Conservation (phyloP, 2,797 vertebrate species). For the Thamnophis elegans region DNA sequence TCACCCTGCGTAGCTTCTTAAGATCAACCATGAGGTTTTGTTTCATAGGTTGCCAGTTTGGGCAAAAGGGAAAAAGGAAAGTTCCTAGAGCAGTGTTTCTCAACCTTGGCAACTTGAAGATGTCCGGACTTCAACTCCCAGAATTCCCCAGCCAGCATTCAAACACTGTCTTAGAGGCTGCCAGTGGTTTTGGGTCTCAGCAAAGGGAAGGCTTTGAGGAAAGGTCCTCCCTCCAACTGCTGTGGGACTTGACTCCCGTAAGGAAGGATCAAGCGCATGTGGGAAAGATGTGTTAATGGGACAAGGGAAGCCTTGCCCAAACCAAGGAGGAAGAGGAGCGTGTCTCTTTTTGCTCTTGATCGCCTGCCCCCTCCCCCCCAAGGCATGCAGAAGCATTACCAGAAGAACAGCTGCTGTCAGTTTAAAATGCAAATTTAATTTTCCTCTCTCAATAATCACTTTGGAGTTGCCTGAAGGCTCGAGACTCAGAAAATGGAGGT, state of each 20-base stretch:
- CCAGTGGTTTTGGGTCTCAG: not conserved
- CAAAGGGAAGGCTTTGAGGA: not conserved
- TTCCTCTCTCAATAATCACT: conserved; percentile 15
- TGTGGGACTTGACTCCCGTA: not conserved
- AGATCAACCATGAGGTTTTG: not conserved
- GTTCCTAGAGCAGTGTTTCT: too few species aligned
- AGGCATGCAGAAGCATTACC: conserved; percentile 2
- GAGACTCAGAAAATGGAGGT: not conserved
- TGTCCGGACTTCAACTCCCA: too few species aligned
- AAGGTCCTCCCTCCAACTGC: not conserved
- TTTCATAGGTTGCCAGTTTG: not conserved
- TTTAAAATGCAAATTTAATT: conserved; percentile 41
- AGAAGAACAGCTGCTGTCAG: conserved; percentile 30
- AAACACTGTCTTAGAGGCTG: too few species aligned
- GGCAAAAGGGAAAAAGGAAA: not conserved
- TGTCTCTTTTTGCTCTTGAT: not conserved
- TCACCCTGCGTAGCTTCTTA: not conserved
- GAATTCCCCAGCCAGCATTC: too few species aligned
- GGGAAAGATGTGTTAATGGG: not conserved
- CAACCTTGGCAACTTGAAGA: too few species aligned
- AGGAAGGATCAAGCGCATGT: not conserved
- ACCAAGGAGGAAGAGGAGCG: not conserved
- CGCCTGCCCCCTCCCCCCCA: not conserved
- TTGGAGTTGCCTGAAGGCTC: not conserved
- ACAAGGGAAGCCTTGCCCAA: not conserved